Evolutionary conservation across 2,113 vertebrate species (phyloP), one percentile per base, ranked within the genome.

Genomic region (Platysternon megacephalum): DNA sequence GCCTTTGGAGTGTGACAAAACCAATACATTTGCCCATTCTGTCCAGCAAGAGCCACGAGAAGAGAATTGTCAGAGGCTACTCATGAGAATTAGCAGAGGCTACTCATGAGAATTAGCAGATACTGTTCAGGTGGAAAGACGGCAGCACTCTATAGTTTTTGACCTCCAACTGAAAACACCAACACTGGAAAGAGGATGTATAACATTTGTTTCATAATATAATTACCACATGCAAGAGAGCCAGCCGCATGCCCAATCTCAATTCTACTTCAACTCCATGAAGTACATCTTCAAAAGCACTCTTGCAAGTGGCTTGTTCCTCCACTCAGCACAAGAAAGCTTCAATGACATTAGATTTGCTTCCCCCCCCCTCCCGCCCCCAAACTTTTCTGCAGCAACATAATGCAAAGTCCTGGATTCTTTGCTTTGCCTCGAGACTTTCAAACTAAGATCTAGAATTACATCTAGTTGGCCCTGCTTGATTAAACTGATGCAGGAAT

Each of bases 281-380:
- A 65, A 32, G 7, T 35, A 3, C 58, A 65, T 35, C 13, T 65
- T 65, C 32, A 17, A 65, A 35, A 65, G 29, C 58, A 65, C 13
- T 65, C 58, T 35, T 32, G 58, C 16, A 65, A 65, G 58, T 65
- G 32, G 32, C 7, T 61, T 61, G 32, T 61, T 61, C 32, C 32
- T 61, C 58, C 58, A 65, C 58, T 35, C 58, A 32, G 32, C 58
- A 65, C 32, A 65, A 35, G 58, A 65, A 17, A 65, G 14, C 29
- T 65, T 65, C 32, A 55, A 65, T 7, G 58, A 65, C 58, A 35
- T 35, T 35, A 14, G 32, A 65, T 65, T 35, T 65, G 6, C 32
- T 65, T 29, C 29, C 29, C 1, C 7, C 2, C 52, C 52, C 3
- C 8, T 2, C 8, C 12, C 8, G 22, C 21, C 53, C 5, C 28